Evolutionary conservation across 1,140 invertebrate species (phyloP).

Genomic region (Phymorhynchus buccinoides): DNA sequence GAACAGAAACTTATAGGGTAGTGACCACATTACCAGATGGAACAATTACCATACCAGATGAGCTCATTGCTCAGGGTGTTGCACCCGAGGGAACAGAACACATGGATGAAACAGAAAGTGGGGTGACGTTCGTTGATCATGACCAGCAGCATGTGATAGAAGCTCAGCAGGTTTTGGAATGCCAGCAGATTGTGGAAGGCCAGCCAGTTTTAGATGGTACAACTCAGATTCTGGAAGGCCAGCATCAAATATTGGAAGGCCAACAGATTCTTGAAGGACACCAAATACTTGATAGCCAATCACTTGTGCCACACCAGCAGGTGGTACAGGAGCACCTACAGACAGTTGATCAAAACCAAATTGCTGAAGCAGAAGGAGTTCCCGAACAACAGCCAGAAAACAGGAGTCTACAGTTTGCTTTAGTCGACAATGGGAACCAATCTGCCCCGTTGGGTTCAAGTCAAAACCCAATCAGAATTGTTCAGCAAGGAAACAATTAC

Average conservation of each 20-base stretch:
- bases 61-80: constrained; percentile 30
- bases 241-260: constrained; percentile 15
- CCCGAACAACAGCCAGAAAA: neutral
- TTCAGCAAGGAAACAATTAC: constrained; percentile 78
- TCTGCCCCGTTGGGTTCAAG: constrained; percentile 77
- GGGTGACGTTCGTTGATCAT: constrained; percentile 3
- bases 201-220: neutral
- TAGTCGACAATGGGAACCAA: constrained; percentile 63
- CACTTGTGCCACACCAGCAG: constrained; percentile 26
- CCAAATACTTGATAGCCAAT: constrained; percentile 1
- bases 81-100: constrained; percentile 11
- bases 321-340: neutral
- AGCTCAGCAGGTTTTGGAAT: neutral
- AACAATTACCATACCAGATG: constrained; percentile 34
- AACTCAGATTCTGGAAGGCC: constrained; percentile 9
- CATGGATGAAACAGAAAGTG: constrained; percentile 21
- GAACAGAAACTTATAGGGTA: constrained; percentile 31
- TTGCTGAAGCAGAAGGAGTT: constrained; percentile 2
- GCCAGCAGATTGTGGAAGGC: constrained; percentile 11
- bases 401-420: constrained; percentile 43
- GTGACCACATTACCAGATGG: constrained; percentile 29
- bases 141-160: constrained; percentile 28
- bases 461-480: constrained; percentile 80
- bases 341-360: no score
- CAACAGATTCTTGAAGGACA: neutral